Evolutionary conservation across 2,888 invertebrate species (phyloP).

Genomic region (Acronicta alni): DNA sequence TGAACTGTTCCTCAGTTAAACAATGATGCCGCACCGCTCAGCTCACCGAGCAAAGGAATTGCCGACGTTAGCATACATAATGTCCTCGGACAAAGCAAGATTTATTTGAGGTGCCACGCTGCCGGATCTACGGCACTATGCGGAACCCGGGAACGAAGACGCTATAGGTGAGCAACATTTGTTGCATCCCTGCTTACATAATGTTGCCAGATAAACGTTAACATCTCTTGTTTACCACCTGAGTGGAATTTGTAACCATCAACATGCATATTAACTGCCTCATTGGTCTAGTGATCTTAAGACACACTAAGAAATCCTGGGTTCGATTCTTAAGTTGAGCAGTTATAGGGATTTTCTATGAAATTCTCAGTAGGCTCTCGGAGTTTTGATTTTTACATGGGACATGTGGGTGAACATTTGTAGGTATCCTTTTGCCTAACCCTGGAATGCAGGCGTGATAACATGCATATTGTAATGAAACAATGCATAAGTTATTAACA

Average conservation of each 20-base stretch:
- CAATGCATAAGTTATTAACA: constrained; percentile 34
- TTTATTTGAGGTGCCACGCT: constrained; percentile 74
- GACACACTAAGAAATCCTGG: too few relatives aligned
- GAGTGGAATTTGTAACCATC: constrained; percentile 38
- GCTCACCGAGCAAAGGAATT: constrained; percentile 62
- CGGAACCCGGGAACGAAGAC: constrained; percentile 53
- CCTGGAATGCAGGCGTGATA: too few relatives aligned
- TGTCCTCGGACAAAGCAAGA: constrained; percentile 80
- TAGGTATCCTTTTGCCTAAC: too few relatives aligned
- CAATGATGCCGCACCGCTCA: constrained; percentile 53
- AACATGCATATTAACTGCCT: constrained; percentile 41
- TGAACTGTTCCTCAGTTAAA: constrained; percentile 34
- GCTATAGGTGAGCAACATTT: constrained; percentile 54
- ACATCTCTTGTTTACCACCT: constrained; percentile 41
- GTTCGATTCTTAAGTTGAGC: too few relatives aligned
- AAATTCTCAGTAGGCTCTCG: too few relatives aligned
- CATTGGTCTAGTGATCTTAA: too few relatives aligned
- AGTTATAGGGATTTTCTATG: too few relatives aligned
- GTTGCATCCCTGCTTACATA: constrained; percentile 48
- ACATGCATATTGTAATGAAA: constrained; percentile 39
- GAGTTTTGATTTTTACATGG: too few relatives aligned
- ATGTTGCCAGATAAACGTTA: constrained; percentile 40
- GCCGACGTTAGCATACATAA: constrained; percentile 78
- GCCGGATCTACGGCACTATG: constrained; percentile 61
- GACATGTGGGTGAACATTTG: too few relatives aligned